Evolutionary conservation across 2,888 invertebrate species (phyloP).

Genomic region (Troides helena): DNA sequence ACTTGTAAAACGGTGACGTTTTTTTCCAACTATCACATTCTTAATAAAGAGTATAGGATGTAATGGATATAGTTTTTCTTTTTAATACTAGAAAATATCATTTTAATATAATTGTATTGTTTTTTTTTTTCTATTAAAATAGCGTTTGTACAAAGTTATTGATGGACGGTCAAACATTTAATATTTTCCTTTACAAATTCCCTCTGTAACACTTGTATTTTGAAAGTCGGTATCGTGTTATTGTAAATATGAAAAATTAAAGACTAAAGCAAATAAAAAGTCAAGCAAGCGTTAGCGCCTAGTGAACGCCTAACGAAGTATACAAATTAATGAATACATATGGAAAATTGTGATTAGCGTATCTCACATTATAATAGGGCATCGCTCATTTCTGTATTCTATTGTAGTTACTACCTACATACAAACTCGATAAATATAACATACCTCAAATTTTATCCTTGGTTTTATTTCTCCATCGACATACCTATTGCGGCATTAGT

Average conservation of each 20-base stretch:
- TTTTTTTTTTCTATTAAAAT: too few relatives aligned
- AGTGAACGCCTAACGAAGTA: slow-evolving; percentile 73
- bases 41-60: too few relatives aligned
- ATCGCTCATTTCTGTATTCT: slow-evolving; percentile 77
- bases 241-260: slow-evolving; percentile 76
- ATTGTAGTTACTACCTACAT: slow-evolving; percentile 79
- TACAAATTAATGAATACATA: slow-evolving; percentile 76
- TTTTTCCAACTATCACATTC: background rate
- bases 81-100: too few relatives aligned
- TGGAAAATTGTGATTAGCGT: slow-evolving; percentile 76
- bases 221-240: slow-evolving; percentile 42
- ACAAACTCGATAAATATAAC: slow-evolving; percentile 80
- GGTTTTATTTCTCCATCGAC: slow-evolving; percentile 46
- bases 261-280: slow-evolving; percentile 61
- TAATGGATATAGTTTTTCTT: too few relatives aligned
- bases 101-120: too few relatives aligned
- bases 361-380: slow-evolving; percentile 71
- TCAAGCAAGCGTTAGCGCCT: slow-evolving; percentile 67
- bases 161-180: slow-evolving; percentile 30
- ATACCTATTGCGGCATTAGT: background rate
- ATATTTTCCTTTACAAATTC: slow-evolving; percentile 22
- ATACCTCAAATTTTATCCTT: slow-evolving; percentile 69
- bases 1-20: background rate
- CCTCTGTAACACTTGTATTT: slow-evolving; percentile 16
- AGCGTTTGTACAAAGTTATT: background rate